Evolutionary conservation across 1,140 invertebrate species (phyloP), one percentile per base, ranked within the genome.

Genomic region (Cylas formicarius): DNA sequence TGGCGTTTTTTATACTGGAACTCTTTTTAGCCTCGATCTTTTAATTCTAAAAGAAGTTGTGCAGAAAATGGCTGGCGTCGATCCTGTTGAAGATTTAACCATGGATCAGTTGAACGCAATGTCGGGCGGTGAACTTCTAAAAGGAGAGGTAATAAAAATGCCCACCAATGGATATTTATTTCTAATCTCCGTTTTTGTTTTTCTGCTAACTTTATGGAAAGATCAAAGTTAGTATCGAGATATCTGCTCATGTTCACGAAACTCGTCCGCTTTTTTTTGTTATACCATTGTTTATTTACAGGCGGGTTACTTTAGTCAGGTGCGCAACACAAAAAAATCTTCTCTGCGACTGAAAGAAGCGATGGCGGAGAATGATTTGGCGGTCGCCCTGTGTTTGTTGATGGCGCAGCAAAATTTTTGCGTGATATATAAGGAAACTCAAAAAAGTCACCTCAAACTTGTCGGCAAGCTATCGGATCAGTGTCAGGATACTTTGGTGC

Each of bases 31-130:
- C 69, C 78, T 94, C 67, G 93, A 97, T 73, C 71, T 99, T 47
- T 70, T 99, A 16, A 85, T 99, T 54, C 68, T 99, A 29, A 92
- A 97, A 68, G 97, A 99, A 72, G 90, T 99, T 53, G 88, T 99
- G 39, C 91, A 97, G 69, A 99, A 97, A 75, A 98, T 99, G 94
- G 88, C 93, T 9, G 96, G 96, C 2, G 92, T 99, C 47, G 96
- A 99, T 72, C 84, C 93, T 4, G 82, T 86, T 5, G 92, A 97
- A 67, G 93, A 97, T 69, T 87, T 97, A 74, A 99, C 95, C 1
- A 73, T 83, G 23, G 93, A 98, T 62, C 95, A 99, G 69, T 64
- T 99, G 28, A 89, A 95, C 61, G 92, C 94, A 1, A 87, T 98
- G 82, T 81, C 85, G 44, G 96, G 97, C 18, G 97, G 97, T 8